These are phyloP conservation scores for Hoplostethus mediterraneus DNA, from an alignment of 2,797 vertebrate genomes.

Conservation along the genomic window DNA sequence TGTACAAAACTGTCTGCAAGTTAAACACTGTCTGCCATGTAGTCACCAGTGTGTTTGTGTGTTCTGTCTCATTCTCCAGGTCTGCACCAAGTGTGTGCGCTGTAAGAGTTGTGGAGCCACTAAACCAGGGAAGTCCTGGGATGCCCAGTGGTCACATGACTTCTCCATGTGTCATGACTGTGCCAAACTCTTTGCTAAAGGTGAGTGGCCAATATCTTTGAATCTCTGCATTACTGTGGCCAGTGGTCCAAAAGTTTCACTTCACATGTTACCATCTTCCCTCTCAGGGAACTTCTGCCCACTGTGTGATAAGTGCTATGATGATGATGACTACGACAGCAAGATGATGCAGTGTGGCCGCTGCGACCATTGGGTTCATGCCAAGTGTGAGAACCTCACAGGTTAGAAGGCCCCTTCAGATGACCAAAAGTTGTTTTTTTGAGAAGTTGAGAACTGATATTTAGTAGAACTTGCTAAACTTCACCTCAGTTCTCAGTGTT, in stretches of 20 bases:
- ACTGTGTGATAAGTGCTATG: slow-evolving; percentile 96
- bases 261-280: slow-evolving; percentile 6
- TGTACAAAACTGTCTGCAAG: slow-evolving; percentile 16
- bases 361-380: slow-evolving; percentile 97
- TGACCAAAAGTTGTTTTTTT: neutral
- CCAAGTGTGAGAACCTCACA: slow-evolving; percentile 97
- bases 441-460: neutral
- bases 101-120: slow-evolving; percentile 99
- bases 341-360: slow-evolving; percentile 98
- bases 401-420: slow-evolving; percentile 81
- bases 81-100: slow-evolving; percentile 97
- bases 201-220: slow-evolving; percentile 73
- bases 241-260: neutral
- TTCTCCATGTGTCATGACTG: slow-evolving; percentile 99
- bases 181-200: slow-evolving; percentile 99
- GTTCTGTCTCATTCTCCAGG: slow-evolving; percentile 76
- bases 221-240: neutral
- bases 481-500: slow-evolving; percentile 34
- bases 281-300: slow-evolving; percentile 95
- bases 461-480: slow-evolving; percentile 22
- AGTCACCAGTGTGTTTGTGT: slow-evolving; percentile 14
- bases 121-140: slow-evolving; percentile 98
- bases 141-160: slow-evolving; percentile 99
- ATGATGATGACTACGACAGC: slow-evolving; percentile 94
- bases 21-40: slow-evolving; percentile 9